Base-by-base conservation (phyloP, 2,113 vertebrate species). In the Nymphicus hollandicus region DNA sequence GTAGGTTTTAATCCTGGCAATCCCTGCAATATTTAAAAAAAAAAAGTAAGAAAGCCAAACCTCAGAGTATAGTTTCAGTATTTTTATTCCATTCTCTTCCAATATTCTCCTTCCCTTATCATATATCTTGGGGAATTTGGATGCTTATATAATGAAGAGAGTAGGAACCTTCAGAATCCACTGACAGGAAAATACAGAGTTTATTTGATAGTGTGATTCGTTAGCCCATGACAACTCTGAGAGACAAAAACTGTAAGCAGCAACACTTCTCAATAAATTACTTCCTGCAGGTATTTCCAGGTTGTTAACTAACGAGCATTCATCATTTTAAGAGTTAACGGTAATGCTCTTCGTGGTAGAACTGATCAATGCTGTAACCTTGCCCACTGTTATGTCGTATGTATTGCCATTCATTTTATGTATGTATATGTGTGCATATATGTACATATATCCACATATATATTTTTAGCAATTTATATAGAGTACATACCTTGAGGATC, bases 401-500 rank as follows among this genome's bases (percentile, higher is more conserved):
- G 97, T 97, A 97, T 95, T 87, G 84, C 90, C 97, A 94, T 97
- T 93, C 97, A 96, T 98, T 94, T 97, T 96, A 89, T 97, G 96
- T 97, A 97, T 97, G 91, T 97, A 97, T 98, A 97, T 98, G 97
- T 97, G 96, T 98, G 97, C 97, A 97, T 97, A 79, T 66, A 49
- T 53, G 68, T 97, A 94, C 96, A 94, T 97, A 93, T 97, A 97
- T 95, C 86, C 97, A 97, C 97, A 97, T 97, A 97, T 96, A 97
- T 97, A 96, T 96, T 94, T 95, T 92, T 93, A 96, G 84, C 94
- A 96, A 86, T 96, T 97, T 97, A 95, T 97, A 97, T 98, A 98
- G 98, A 98, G 97, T 98, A 97, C 96, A 95, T 97, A 97, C 96
- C 86, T 97, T 98, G 97, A 98, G 96, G 97, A 98, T 97, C 97